Evolutionary conservation across 2,888 invertebrate genomes (phyloP), one percentile per base, ranked within the genome.

Genomic region (Azorinus chamasolen): DNA sequence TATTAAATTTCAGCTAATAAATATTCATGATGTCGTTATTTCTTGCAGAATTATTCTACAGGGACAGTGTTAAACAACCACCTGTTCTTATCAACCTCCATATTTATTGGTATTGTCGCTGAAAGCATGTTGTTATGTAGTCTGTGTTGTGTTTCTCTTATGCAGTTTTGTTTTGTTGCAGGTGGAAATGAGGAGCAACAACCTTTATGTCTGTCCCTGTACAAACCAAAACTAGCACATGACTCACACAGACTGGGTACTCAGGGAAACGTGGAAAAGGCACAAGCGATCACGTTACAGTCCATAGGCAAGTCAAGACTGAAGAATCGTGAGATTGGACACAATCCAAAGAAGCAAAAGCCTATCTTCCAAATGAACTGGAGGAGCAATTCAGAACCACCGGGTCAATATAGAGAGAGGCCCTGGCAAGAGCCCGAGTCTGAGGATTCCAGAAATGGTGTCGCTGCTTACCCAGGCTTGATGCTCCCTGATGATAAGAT

Each of bases 91-190:
- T n/a, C n/a, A n/a, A n/a, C n/a, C n/a, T n/a, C n/a, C n/a, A n/a
- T n/a, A n/a, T n/a, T n/a, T n/a, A n/a, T n/a, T n/a, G n/a, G n/a
- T n/a, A n/a, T n/a, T n/a, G n/a, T n/a, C n/a, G n/a, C n/a, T n/a
- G n/a, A n/a, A n/a, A n/a, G n/a, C n/a, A n/a, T n/a, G n/a, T n/a
- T n/a, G n/a, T n/a, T n/a, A n/a, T n/a, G 32, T 32, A 6, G 32
- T 10, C 32, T 32, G 32, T 32, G 32, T 32, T 32, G 45, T 45
- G 45, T 20, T 4, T 20, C 5, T n/a, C 43, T 58, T 12, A 58
- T 58, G 58, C n/a, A 45, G 43, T 58, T 25, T 58, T 58, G 43
- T 63, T 51, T 76, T 75, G 65, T 76, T 76, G 61, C 75, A 76
- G 75, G 70, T 59, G 25, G 43, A 16, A 55, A 51, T 20, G 32